These are phyloP conservation scores for Rhipidura dahli DNA, from an alignment of 2,113 vertebrate species.

Conservation along the genomic window DNA sequence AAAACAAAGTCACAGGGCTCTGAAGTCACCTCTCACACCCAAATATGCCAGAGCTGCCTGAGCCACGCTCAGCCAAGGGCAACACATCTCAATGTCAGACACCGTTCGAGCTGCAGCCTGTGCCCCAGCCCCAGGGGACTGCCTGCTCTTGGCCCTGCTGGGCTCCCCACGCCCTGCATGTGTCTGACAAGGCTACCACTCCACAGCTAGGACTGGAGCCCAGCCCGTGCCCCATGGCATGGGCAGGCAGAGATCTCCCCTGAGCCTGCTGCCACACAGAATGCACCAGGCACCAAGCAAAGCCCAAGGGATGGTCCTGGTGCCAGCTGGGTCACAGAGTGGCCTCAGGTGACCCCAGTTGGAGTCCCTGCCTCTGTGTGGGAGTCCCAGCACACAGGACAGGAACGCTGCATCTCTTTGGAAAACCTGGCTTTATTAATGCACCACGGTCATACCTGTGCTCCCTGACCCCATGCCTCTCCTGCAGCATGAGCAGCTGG, in stretches of 20 bases:
- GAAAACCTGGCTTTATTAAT: constrained; percentile 46
- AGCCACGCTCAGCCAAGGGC: neutral
- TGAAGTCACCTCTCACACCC: constrained; percentile 41
- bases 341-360: neutral
- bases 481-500: rapidly evolving
- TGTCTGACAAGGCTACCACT: rapidly evolving
- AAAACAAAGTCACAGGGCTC: constrained; percentile 55
- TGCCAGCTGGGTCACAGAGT: neutral
- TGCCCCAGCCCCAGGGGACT: neutral
- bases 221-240: neutral
- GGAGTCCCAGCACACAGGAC: constrained; percentile 17
- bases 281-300: neutral
- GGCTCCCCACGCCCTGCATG: rapidly evolving
- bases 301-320: neutral
- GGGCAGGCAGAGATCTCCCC: neutral
- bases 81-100: constrained; percentile 57
- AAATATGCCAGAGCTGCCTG: neutral
- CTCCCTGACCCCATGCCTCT: neutral
- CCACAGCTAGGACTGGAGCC: neutral
- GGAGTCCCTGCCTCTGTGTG: neutral
- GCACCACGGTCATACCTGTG: neutral
- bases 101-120: neutral
- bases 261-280: neutral
- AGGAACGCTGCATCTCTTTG: neutral
- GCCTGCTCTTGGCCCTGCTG: rapidly evolving